phyloP scores from a whole-genome alignment of 2,797 vertebrate species.

The Pipistrellus pipistrellus region DNA sequence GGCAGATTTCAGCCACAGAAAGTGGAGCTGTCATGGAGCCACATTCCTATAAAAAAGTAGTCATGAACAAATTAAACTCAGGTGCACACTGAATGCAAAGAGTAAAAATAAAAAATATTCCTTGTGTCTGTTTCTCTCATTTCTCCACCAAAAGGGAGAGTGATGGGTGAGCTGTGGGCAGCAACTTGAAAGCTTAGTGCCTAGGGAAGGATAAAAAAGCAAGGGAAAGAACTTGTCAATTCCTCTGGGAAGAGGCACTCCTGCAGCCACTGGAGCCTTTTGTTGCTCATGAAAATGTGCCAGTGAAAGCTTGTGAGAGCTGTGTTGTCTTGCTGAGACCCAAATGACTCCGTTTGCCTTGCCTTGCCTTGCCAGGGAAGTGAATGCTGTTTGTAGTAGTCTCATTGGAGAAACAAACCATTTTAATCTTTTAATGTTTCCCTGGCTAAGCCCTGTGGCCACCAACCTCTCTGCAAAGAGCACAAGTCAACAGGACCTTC shows the following conservation, averaged over 20 bases:
- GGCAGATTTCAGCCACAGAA: background rate
- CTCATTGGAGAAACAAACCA: background rate
- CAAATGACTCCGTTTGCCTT: conserved; percentile 5
- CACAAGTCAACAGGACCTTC: background rate
- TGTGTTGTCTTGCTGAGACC: conserved; percentile 41
- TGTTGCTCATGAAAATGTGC: conserved; percentile 56
- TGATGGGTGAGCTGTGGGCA: background rate
- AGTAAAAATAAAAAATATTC: background rate
- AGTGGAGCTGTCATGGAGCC: background rate
- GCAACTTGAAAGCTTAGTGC: background rate
- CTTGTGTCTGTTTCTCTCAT: background rate
- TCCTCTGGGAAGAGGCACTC: background rate
- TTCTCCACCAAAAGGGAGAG: background rate
- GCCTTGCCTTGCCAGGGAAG: conserved; percentile 49
- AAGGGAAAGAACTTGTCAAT: background rate
- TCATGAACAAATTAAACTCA: background rate
- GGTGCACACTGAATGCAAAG: background rate
- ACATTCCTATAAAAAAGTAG: background rate
- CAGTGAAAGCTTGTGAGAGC: conserved; percentile 7
- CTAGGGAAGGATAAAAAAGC: conserved; percentile 22
- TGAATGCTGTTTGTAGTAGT: background rate
- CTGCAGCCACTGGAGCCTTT: conserved; percentile 1
- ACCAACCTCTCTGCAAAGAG: background rate
- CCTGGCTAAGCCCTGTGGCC: background rate
- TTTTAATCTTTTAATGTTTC: background rate